Evolutionary conservation across 64 coral and sea anemone species (phyloP), one percentile per base, ranked within the genome.

Genomic region (Dendronephthya gigantea): DNA sequence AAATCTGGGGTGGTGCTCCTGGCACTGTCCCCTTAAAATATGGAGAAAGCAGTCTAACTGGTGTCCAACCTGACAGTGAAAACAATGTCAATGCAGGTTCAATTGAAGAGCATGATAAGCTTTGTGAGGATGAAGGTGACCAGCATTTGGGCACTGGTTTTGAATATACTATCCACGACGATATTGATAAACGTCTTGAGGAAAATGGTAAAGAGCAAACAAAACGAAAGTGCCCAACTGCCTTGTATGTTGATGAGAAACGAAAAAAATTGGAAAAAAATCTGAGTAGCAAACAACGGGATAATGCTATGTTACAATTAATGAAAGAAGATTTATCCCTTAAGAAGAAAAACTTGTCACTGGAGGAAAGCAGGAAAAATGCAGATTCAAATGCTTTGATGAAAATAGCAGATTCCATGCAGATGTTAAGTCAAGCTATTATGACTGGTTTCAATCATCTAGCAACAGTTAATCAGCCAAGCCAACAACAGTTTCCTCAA

Each of bases 1-100:
- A 38, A 89, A 89, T 89, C 25, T 89, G 88, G 82, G 82, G 88
- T 50, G 59, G 84, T 32, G 50, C 87, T 11, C 87, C 87, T 82
- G 88, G 82, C 27, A 76, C 88, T 27, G 49, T 83, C 19, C 88
- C 88, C 41, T 66, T 89, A 52, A 56, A 89, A 83, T 83, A 40
- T 83, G 88, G 59, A 13, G 49, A 62, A 49, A 65, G 50, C 29
- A 65, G 27, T 40, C 31, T 65, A 37, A 35, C 31, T 56, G 22
- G 50, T 37, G 31, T 85, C 13, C 83, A 37, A 85, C 35, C 22
- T 31, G 50, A 47, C 22, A 7, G 23, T 39, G 84, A 85, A 66
- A 39, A 65, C 23, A 38, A 32, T 32, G 85, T 32, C 30, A 25
- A 29, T 40, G 35, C 85, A 32, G 22, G 23, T n/a, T n/a, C n/a